Base-by-base conservation (phyloP, 2,113 vertebrate species). In the Peromyscus californicus region DNA sequence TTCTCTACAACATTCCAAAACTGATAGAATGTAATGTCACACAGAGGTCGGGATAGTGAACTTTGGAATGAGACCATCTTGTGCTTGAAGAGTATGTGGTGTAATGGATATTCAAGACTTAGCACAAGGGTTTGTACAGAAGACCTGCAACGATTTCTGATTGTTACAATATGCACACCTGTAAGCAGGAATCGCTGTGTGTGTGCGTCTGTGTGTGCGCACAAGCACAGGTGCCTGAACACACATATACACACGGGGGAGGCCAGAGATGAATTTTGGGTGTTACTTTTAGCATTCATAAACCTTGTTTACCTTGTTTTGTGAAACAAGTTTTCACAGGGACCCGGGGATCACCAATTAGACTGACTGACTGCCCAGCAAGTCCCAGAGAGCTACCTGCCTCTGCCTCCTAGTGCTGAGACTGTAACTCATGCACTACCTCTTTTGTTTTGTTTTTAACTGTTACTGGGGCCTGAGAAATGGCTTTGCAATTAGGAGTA, bases 1-100 rank as follows among this genome's bases (percentile, higher is more conserved):
- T 72, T 67, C 65, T 93, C 70, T 87, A 63, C 19, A 15, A 76
- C 78, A 87, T 83, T 86, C 78, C 8, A 4, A 84, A 91, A 45
- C 82, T 70, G 85, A 92, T 39, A 84, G 82, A 79, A 59, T 48
- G 67, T 15, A 59, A 59, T 51, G n/a, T 86, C 84, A 72, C 5
- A 0, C 7, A 75, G 80, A 76, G 67, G 29, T 86, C 86, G 91
- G 79, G 59, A 76, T 65, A 69, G 51, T 79, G 65, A 0, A 15
- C 88, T 91, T 48, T 89, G 95, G 90, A 65, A 91, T 95, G 54
- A 91, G 92, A 89, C 87, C 94, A 89, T 91, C 48, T 39, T 67
- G 54, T 29, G 74, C 42, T 87, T 76, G 67, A 93, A 79, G 74
- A 96, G 83, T 61, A 90, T 69, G 31, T 96, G 91, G 89, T 65